Conservation (phyloP, 1,140 invertebrate genomes). For the Dinoponera quadriceps region DNA sequence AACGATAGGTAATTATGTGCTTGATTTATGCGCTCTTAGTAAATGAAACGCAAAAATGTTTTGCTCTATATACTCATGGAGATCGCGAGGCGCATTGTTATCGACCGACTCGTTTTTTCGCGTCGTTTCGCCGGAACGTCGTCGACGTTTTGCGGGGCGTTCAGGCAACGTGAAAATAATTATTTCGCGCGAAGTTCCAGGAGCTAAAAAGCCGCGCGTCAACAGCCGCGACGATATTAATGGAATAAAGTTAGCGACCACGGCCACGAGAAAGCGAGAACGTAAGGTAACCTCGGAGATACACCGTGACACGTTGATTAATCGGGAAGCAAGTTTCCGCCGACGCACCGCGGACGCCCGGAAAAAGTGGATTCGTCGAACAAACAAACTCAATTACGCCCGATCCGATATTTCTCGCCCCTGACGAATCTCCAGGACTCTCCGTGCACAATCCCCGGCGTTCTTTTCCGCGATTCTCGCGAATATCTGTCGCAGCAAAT, state of each 20-base stretch:
- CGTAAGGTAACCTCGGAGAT: constrained; percentile 55
- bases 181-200: constrained; percentile 49
- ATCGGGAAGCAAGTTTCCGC: constrained; percentile 51
- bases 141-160: constrained; percentile 33
- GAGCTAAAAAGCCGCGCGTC: constrained; percentile 56
- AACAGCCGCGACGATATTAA: constrained; percentile 57
- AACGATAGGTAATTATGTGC: no score
- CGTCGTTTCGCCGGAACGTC: background rate
- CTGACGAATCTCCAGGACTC: constrained; percentile 5
- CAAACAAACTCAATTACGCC: constrained; percentile 54
- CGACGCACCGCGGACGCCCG: constrained; percentile 31
- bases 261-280: constrained; percentile 39
- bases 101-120: background rate
- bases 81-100: background rate
- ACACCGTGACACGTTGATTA: constrained; percentile 57
- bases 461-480: background rate
- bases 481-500: no score
- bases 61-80: no score
- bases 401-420: constrained; percentile 40
- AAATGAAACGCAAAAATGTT: no score
- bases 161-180: constrained; percentile 47
- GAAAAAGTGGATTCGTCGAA: constrained; percentile 48
- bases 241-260: constrained; percentile 55
- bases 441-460: background rate
- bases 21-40: no score